A percentile compares a stretch with the other conserved stretches of the same genome.
Evolutionary conservation across 2,888 invertebrate species (phyloP).

Genomic region (Limnephilus marmoratus): DNA sequence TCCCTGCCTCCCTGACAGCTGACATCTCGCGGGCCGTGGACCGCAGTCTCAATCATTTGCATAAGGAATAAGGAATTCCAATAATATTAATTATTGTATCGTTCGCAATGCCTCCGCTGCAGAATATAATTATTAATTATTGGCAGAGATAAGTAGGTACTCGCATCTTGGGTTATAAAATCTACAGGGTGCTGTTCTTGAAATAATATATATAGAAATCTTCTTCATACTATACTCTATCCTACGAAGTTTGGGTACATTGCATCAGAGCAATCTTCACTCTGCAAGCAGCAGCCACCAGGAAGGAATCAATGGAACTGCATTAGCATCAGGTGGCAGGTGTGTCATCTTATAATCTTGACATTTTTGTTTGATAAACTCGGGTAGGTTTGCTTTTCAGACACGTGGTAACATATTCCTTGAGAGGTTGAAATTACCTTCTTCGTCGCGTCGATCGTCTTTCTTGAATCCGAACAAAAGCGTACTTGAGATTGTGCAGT

Average conservation of each 20-base stretch:
- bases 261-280: background rate
- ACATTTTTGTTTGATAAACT: too few relatives aligned
- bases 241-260: background rate
- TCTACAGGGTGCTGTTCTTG: background rate
- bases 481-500: too few relatives aligned
- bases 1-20: slow-evolving; percentile 31
- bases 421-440: too few relatives aligned
- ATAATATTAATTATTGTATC: background rate
- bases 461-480: too few relatives aligned
- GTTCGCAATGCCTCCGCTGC: background rate
- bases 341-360: too few relatives aligned
- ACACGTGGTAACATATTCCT: too few relatives aligned
- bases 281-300: background rate
- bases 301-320: background rate
- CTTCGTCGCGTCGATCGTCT: too few relatives aligned
- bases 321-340: background rate
- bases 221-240: too few relatives aligned
- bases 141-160: background rate
- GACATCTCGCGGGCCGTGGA: slow-evolving; percentile 12
- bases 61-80: slow-evolving; percentile 28
- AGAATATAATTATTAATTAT: background rate
- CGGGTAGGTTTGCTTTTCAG: too few relatives aligned
- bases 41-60: slow-evolving; percentile 39
- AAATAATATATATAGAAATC: background rate
- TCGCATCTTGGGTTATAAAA: background rate